Evolutionary conservation across 2,113 vertebrate species (phyloP).

Genomic region (Amphilophus citrinellus): DNA sequence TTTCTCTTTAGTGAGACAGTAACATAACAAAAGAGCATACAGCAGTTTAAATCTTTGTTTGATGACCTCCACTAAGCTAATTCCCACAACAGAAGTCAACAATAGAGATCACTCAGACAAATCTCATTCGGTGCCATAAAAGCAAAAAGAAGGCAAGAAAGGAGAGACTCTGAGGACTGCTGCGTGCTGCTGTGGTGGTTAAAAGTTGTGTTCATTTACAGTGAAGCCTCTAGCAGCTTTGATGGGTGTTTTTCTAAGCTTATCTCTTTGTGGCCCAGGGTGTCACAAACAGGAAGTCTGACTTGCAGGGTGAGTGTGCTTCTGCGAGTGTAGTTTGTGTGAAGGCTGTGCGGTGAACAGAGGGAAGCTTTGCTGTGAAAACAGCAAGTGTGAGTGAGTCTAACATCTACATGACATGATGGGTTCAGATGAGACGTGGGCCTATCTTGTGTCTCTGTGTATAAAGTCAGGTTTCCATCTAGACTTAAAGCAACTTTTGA

Average conservation of each 20-base stretch:
- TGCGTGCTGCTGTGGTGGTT: not conserved
- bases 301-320: not conserved
- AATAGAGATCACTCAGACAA: conserved; percentile 24
- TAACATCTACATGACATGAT: not conserved
- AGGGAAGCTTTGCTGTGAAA: not conserved
- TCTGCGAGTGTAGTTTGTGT: not conserved
- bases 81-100: not conserved
- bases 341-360: not conserved
- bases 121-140: conserved; percentile 6
- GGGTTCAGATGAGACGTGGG: too few relatives aligned
- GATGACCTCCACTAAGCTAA: not conserved
- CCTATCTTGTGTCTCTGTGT: too few relatives aligned
- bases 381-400: not conserved
- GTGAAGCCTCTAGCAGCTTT: not conserved
- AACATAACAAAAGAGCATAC: not conserved
- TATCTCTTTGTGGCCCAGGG: not conserved
- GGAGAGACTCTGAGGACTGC: not conserved
- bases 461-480: too few relatives aligned
- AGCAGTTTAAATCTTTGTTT: not conserved
- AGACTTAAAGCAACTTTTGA: too few relatives aligned
- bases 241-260: conserved; percentile 14
- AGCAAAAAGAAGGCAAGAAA: conserved; percentile 20
- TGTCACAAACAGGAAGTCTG: conserved; percentile 16
- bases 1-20: not conserved
- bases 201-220: conserved; percentile 8